phyloP scores from a whole-genome alignment of 2,797 vertebrate species.

The Scarus forsteni region DNA sequence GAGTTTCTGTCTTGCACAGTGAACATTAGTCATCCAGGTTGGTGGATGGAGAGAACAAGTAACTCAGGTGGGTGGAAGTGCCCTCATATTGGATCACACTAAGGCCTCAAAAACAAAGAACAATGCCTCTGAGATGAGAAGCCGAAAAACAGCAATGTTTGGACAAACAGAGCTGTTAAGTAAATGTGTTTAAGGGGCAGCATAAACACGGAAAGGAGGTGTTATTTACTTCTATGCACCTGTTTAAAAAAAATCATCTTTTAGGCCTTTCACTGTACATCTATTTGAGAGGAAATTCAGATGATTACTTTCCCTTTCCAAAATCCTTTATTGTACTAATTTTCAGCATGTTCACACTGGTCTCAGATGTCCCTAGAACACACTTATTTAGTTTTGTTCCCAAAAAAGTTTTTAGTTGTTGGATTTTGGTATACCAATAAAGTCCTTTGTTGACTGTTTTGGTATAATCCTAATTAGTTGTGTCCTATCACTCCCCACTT shows the following conservation, averaged over 20 bases:
- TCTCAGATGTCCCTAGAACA: too few species aligned
- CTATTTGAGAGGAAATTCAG: too few species aligned
- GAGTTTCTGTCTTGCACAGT: conserved; percentile 65
- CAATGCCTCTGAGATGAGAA: conserved; percentile 65
- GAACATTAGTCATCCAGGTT: conserved; percentile 79
- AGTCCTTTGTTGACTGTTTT: too few species aligned
- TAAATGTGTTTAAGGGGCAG: conserved; percentile 36
- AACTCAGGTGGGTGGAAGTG: conserved; percentile 79
- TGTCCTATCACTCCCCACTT: too few species aligned
- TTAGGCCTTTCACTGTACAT: not conserved
- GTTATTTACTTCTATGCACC: conserved; percentile 15
- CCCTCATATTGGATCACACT: conserved; percentile 70
- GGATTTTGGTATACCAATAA: too few species aligned
- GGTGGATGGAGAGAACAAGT: conserved; percentile 76
- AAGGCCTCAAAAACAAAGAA: conserved; percentile 71
- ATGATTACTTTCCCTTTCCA: too few species aligned
- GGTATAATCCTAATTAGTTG: too few species aligned
- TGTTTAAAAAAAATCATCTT: conserved; percentile 21
- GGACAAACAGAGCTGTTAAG: conserved; percentile 39
- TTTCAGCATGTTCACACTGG: too few species aligned
- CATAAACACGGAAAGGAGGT: conserved; percentile 20
- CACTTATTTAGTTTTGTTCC: too few species aligned
- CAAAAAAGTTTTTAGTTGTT: too few species aligned
- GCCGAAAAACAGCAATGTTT: conserved; percentile 35
- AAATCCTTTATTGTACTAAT: too few species aligned